These are phyloP conservation scores for Larimichthys polyactis DNA, from an alignment of 2,113 vertebrate species.

Conservation along the genomic window DNA sequence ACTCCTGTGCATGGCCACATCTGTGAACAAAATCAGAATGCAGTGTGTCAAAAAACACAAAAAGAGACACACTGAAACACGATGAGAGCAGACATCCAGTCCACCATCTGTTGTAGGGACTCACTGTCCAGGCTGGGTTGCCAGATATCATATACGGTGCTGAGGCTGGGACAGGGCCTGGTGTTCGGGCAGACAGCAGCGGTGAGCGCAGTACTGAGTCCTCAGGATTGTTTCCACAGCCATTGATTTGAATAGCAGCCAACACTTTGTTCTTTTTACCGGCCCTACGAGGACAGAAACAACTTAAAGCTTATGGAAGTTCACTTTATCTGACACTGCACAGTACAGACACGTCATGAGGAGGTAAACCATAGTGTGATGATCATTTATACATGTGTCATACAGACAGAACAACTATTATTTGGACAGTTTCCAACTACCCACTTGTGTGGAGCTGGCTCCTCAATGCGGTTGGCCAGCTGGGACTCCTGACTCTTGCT, in stretches of 20 bases:
- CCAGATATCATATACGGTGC: constrained; percentile 68
- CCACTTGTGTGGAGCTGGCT: constrained; percentile 87
- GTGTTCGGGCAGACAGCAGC: constrained; percentile 66
- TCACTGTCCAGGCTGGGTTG: constrained; percentile 74
- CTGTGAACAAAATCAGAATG: constrained; percentile 44
- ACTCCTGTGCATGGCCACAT: constrained; percentile 83
- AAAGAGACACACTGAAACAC: not conserved
- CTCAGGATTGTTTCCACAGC: constrained; percentile 66
- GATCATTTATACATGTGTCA: no score
- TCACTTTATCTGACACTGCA: not conserved
- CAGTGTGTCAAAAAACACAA: not conserved
- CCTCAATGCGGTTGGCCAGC: constrained; percentile 92
- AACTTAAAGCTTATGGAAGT: not conserved
- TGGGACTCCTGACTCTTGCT: constrained; percentile 96
- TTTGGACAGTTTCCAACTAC: constrained; percentile 31
- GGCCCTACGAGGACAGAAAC: constrained; percentile 78
- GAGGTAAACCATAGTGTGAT: not conserved
- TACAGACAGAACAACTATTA: no score
- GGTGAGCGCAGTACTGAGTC: constrained; percentile 71
- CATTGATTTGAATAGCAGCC: constrained; percentile 71
- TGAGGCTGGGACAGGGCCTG: constrained; percentile 55
- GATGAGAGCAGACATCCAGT: not conserved
- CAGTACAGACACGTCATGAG: not conserved
- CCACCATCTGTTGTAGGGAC: constrained; percentile 12
- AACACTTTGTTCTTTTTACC: constrained; percentile 80